These are phyloP conservation scores for Formica selysi DNA, from an alignment of 1,140 invertebrate species.

Conservation along the genomic window DNA sequence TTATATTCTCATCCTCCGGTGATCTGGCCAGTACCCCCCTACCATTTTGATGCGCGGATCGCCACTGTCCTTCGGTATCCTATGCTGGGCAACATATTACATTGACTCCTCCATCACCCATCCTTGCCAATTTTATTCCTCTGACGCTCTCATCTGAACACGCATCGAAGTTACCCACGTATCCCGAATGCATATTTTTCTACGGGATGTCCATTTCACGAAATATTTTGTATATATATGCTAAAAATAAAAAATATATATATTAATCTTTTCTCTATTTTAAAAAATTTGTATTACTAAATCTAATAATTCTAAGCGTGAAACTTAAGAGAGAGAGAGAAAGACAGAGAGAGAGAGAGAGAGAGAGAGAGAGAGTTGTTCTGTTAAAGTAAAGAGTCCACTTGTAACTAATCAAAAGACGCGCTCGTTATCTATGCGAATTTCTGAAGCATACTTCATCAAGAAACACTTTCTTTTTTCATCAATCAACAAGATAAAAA, in stretches of 20 bases:
- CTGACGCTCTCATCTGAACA: background rate
- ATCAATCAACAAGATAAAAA: constrained; percentile 28
- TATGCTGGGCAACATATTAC: constrained; percentile 56
- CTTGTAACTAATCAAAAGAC: background rate
- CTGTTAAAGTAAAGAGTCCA: background rate
- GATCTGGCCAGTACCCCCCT: constrained; percentile 66
- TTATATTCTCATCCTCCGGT: constrained; percentile 73
- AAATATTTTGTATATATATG: background rate
- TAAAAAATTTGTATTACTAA: too few species aligned
- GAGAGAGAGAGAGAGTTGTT: background rate
- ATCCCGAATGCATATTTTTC: background rate
- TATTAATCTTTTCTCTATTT: background rate
- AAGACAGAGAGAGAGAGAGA: too few species aligned
- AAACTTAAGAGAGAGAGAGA: too few species aligned
- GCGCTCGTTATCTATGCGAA: constrained; percentile 6
- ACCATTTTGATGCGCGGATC: constrained; percentile 56
- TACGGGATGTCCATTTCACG: background rate
- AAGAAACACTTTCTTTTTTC: constrained; percentile 42
- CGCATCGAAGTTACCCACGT: background rate
- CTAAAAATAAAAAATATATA: background rate
- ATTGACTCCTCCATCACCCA: constrained; percentile 38
- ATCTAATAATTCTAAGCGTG: too few species aligned
- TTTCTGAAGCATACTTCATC: background rate
- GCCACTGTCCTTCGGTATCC: constrained; percentile 60
- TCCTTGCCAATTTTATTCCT: constrained; percentile 45